Conservation (phyloP, 2,888 invertebrate genomes). For the Nowickia ferox region DNA sequence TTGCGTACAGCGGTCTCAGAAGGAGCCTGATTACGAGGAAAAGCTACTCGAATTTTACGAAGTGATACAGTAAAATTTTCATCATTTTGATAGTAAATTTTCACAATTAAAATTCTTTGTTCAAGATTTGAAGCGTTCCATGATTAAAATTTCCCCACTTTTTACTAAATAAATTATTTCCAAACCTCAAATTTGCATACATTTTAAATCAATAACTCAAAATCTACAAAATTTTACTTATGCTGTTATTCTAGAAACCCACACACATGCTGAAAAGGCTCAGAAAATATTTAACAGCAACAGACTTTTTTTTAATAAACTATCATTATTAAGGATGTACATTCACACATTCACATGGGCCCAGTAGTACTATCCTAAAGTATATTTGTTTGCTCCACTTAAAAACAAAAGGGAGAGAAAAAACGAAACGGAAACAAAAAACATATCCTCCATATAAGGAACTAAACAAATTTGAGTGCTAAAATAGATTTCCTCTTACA, state of each 20-base stretch:
- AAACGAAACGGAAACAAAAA: background rate
- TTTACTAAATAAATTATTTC: too few species aligned
- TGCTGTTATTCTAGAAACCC: background rate
- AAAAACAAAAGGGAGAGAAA: background rate
- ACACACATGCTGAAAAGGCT: conserved; percentile 16
- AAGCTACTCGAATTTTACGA: too few species aligned
- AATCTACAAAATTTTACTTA: too few species aligned
- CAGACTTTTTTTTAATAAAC: conserved; percentile 42
- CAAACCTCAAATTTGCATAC: too few species aligned
- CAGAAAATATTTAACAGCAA: conserved; percentile 18
- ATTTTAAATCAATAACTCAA: too few species aligned
- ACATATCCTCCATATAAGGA: conserved; percentile 34
- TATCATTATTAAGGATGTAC: conserved; percentile 17
- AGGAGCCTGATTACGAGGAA: too few species aligned
- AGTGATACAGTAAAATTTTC: too few species aligned
- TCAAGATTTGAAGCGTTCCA: too few species aligned
- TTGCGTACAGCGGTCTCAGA: too few species aligned
- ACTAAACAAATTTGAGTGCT: conserved; percentile 7
- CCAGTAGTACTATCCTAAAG: background rate
- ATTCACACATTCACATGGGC: conserved; percentile 1
- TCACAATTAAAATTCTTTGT: too few species aligned
- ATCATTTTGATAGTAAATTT: too few species aligned
- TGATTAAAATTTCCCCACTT: too few species aligned
- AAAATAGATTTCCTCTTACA: conserved; percentile 30
- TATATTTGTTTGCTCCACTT: background rate